A percentile compares a stretch with the other conserved stretches of the same genome.
phyloP scores from a whole-genome alignment of 1,140 invertebrate genomes.

The Ceratoteleas bidentatus region DNA sequence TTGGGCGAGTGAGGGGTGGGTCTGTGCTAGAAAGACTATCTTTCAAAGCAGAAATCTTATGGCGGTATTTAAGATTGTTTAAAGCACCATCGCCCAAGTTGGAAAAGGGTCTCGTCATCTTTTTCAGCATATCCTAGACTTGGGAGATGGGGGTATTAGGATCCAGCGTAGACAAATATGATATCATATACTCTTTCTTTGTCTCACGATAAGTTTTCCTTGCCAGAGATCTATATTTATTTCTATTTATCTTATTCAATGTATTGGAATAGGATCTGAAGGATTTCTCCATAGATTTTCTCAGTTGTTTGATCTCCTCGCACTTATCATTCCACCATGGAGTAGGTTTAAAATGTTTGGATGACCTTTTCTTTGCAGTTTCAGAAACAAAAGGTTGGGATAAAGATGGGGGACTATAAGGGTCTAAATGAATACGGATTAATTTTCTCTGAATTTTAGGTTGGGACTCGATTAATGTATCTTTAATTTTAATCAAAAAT shows the following conservation, averaged over 20 bases:
- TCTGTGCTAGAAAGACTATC: background rate
- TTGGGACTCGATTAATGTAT: too few species aligned
- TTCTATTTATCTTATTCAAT: slow-evolving; percentile 17
- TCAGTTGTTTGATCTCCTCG: background rate
- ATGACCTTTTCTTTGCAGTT: too few species aligned
- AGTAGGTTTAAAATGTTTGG: too few species aligned
- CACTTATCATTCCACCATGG: slow-evolving; percentile 19
- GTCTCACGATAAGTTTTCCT: background rate
- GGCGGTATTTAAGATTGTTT: background rate
- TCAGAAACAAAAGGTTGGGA: too few species aligned
- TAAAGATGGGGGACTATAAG: too few species aligned
- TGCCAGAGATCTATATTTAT: slow-evolving; percentile 7
- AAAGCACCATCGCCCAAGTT: background rate
- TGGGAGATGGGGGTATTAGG: background rate
- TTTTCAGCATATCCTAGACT: slow-evolving; percentile 2
- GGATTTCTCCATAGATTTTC: slow-evolving; percentile 1
- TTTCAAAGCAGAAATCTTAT: background rate
- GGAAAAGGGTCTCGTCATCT: background rate
- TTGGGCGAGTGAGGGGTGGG: too few species aligned
- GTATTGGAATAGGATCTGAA: background rate
- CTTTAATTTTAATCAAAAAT: too few species aligned
- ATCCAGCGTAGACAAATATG: background rate
- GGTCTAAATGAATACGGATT: too few species aligned
- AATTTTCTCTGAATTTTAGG: too few species aligned
- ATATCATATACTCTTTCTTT: background rate